phyloP scores from a whole-genome alignment of 2,888 invertebrate genomes.

The Amiota communis region DNA sequence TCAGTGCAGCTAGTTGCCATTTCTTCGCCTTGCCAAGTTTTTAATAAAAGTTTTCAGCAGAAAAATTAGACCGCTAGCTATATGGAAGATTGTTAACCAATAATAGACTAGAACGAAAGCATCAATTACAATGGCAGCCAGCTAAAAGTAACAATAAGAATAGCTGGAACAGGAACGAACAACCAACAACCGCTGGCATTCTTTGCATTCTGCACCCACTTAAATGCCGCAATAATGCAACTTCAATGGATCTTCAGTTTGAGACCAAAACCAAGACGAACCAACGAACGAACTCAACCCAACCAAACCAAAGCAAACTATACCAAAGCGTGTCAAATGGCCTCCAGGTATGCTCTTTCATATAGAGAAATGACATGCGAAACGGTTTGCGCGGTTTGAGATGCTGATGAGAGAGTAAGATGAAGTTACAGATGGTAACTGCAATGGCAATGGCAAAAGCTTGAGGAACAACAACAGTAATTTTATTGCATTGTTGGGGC shows the following conservation, averaged over 20 bases:
- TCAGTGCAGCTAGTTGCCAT: not conserved
- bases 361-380: constrained; percentile 22
- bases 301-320: not conserved
- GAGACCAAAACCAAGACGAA: too few species aligned
- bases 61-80: constrained; percentile 24
- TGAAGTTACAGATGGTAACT: not conserved
- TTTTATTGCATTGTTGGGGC: constrained; percentile 17
- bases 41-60: constrained; percentile 26
- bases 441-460: not conserved
- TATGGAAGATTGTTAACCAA: constrained; percentile 25
- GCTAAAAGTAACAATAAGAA: not conserved
- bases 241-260: too few species aligned
- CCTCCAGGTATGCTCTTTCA: constrained; percentile 51
- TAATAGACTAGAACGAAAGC: constrained; percentile 29
- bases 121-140: constrained; percentile 28
- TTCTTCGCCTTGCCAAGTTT: not conserved
- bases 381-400: not conserved
- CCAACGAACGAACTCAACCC: not conserved
- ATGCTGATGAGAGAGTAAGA: not conserved
- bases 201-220: constrained; percentile 30
- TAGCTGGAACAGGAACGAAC: not conserved
- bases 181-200: constrained; percentile 26
- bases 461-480: constrained; percentile 5
- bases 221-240: constrained; percentile 19
- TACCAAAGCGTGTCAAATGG: constrained; percentile 56